Evolutionary conservation across 2,113 vertebrate genomes (phyloP), one percentile per base, ranked within the genome.

Genomic region (Larimichthys crocea): DNA sequence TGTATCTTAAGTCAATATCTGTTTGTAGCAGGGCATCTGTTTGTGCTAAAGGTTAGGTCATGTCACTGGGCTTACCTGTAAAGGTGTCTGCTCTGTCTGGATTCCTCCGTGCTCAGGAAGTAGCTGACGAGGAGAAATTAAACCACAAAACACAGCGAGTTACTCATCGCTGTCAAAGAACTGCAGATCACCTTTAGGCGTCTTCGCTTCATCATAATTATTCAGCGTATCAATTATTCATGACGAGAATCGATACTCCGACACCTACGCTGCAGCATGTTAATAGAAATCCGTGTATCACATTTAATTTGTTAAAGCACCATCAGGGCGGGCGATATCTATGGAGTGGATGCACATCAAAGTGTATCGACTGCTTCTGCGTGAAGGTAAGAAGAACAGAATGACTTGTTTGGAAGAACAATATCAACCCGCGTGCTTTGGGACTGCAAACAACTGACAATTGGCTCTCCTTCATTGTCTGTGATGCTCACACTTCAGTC

Each of bases 91-190:
- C 93, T 94, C n/a, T 94, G 93, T 75, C 89, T 91, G 16, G 94
- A 95, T 20, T 93, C 94, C 52, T 96, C 96, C 22, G 94, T 89
- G 80, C 96, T 96, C 86, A 96, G 87, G 84, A 96, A 96, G 82
- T 95, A 96, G 59, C 96, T 96, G 86, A 86, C 26, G 49, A 57
- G 14, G 44, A 89, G 29, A 87, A 42, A 84, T 4, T 10, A 73
- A 73, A 76, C 31, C 65, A 88, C 24, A 83, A 24, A n/a, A 89
- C 57, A 80, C 15, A 71, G n/a, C 22, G 46, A 22, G 26, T 85
- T 87, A 82, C 1, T 77, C 53, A 84, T 56, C 59, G 53, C 50
- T 8, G 8, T 4, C 8, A 15, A 50, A 35, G 22, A 66, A 20
- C 70, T 24, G 48, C 29, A 67, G 10, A 66, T 69, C 53, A 70